Conservation (phyloP, 2,888 invertebrate genomes). For the Tachystola acroxantha region DNA sequence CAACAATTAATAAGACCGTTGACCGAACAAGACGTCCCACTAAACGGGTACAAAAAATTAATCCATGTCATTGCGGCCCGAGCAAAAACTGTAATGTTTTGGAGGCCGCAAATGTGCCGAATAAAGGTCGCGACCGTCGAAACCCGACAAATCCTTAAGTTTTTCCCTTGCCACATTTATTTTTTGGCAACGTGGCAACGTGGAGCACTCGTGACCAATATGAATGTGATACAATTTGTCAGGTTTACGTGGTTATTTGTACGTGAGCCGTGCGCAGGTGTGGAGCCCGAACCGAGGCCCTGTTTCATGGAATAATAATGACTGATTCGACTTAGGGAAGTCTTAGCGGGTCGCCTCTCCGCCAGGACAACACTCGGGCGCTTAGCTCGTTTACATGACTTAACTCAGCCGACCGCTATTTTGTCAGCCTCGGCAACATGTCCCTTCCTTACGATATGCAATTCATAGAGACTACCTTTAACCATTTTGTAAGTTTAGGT, state of each 20-base stretch:
- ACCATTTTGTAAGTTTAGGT: no score
- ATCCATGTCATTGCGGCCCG: constrained; percentile 24
- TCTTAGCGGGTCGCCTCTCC: constrained; percentile 23
- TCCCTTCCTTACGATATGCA: no score
- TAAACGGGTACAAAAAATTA: constrained; percentile 11
- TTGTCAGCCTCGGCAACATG: not conserved
- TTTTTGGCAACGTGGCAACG: constrained; percentile 42
- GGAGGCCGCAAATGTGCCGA: constrained; percentile 33
- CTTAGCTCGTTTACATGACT: constrained; percentile 39
- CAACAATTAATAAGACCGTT: not conserved
- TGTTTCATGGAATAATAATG: constrained; percentile 64
- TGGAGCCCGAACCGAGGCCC: constrained; percentile 34
- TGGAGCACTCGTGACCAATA: constrained; percentile 52
- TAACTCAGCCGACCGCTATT: constrained; percentile 4
- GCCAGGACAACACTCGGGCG: constrained; percentile 28
- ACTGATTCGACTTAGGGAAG: constrained; percentile 65
- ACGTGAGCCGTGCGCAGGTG: constrained; percentile 56
- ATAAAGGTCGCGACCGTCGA: constrained; percentile 30
- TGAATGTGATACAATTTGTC: constrained; percentile 72
- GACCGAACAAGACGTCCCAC: not conserved
- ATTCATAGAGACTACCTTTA: no score
- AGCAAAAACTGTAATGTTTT: constrained; percentile 38
- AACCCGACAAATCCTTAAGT: constrained; percentile 40
- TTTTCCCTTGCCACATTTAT: constrained; percentile 31
- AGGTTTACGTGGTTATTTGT: constrained; percentile 72